Evolutionary conservation across 1,140 invertebrate species (phyloP).

Genomic region (Drosophila auraria): DNA sequence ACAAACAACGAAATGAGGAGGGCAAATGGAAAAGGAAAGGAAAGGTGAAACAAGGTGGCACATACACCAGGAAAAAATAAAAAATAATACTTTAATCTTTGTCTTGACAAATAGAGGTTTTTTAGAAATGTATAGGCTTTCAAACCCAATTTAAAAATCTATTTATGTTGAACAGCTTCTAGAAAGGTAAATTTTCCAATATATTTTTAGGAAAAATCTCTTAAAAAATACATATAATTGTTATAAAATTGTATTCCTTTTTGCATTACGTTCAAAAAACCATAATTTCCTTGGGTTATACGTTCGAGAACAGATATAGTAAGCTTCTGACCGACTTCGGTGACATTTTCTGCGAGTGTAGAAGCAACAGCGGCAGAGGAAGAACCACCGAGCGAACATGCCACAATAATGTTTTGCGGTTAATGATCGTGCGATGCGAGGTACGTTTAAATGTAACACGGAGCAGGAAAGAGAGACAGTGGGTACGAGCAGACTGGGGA

Average conservation of each 20-base stretch:
- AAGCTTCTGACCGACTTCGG: background rate
- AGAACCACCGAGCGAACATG: slow-evolving; percentile 60
- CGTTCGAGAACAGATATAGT: background rate
- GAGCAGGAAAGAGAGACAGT: slow-evolving; percentile 22
- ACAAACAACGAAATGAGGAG: slow-evolving; percentile 35
- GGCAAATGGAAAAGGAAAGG: slow-evolving; percentile 26
- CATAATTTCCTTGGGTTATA: background rate
- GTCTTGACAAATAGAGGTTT: no score
- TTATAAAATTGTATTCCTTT: no score
- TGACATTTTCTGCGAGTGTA: slow-evolving; percentile 20
- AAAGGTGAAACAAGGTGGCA: slow-evolving; percentile 43
- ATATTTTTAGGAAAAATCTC: no score
- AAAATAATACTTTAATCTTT: no score
- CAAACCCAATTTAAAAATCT: no score
- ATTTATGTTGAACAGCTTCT: no score
- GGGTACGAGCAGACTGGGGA: background rate
- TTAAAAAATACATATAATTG: no score
- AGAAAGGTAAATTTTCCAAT: no score
- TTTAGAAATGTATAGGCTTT: no score
- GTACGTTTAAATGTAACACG: slow-evolving; percentile 65
- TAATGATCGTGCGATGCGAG: slow-evolving; percentile 74
- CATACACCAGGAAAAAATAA: slow-evolving; percentile 6
- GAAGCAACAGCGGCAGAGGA: slow-evolving; percentile 17
- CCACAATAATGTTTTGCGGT: slow-evolving; percentile 80
- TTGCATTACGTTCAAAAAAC: background rate